Evolutionary conservation across 64 coral and sea anemone species (phyloP).

Genomic region (Anthopleura sola): DNA sequence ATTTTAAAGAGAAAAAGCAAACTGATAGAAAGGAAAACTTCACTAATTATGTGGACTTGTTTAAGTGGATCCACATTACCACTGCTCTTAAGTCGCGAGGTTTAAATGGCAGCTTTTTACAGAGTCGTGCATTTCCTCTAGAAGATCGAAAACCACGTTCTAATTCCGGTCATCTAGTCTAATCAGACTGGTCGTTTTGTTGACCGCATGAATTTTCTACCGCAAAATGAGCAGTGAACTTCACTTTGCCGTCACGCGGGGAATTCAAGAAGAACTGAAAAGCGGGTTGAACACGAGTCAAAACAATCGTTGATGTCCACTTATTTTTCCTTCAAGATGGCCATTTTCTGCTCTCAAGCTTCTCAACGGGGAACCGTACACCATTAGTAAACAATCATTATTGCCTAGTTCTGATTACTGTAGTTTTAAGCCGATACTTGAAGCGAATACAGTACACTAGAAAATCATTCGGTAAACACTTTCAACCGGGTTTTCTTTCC

Average conservation of each 20-base stretch:
- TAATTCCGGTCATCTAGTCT: neutral
- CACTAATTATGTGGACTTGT: neutral
- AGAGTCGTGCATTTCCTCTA: neutral
- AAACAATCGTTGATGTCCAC: slow-evolving; percentile 6
- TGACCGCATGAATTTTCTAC: neutral
- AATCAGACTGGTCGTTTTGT: neutral
- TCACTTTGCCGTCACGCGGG: neutral
- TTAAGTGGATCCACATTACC: neutral
- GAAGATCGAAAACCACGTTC: neutral
- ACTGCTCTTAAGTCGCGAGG: slow-evolving; percentile 5
- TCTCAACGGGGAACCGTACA: slow-evolving; percentile 12
- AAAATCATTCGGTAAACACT: neutral
- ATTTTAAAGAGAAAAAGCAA: neutral
- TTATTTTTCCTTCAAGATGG: slow-evolving; percentile 7
- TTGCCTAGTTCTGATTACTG: slow-evolving; percentile 5
- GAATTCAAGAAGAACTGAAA: neutral
- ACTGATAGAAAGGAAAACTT: neutral
- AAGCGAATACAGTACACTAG: neutral
- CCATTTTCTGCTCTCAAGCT: slow-evolving; percentile 12
- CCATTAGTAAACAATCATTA: slow-evolving; percentile 15
- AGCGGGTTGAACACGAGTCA: slow-evolving; percentile 6
- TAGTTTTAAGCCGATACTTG: neutral
- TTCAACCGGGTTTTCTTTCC: neutral
- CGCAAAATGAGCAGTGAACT: slow-evolving; percentile 2
- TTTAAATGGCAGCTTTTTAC: slow-evolving; percentile 2